phyloP scores from a whole-genome alignment of 1,140 invertebrate species.

The Eupeodes corollae region DNA sequence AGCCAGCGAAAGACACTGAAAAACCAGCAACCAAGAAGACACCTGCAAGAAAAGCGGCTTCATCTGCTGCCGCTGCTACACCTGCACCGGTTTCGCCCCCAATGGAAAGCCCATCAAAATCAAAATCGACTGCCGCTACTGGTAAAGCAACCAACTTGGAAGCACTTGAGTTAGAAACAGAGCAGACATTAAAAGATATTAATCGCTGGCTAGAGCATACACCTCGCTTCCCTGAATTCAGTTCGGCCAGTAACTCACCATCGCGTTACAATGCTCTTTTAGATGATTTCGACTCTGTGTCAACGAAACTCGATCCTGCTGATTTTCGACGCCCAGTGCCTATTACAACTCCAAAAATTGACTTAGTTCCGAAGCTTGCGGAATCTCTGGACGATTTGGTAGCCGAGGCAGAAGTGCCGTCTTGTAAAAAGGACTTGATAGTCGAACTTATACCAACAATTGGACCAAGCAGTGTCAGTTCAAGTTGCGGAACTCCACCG shows the following conservation, averaged over 20 bases:
- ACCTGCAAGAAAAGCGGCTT: background rate
- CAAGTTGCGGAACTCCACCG: conserved; percentile 28
- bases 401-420: conserved; percentile 12
- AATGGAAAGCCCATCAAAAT: background rate
- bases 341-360: conserved; percentile 22
- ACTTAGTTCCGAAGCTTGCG: conserved; percentile 26
- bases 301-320: conserved; percentile 24
- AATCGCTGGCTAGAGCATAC: conserved; percentile 79
- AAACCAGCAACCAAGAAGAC: conserved; percentile 21
- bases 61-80: too few relatives aligned
- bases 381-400: conserved; percentile 29
- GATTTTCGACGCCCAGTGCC: conserved; percentile 30
- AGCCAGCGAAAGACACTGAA: background rate
- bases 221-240: conserved; percentile 59
- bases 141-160: conserved; percentile 55
- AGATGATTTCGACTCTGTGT: conserved; percentile 39
- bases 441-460: conserved; percentile 14
- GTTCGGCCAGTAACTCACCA: conserved; percentile 61
- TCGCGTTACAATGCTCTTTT: conserved; percentile 41
- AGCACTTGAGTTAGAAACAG: conserved; percentile 62
- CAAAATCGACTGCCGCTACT: conserved; percentile 11
- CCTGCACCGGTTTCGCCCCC: background rate
- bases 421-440: conserved; percentile 12
- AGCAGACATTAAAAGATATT: conserved; percentile 77
- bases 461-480: conserved; percentile 24